These are phyloP conservation scores for Phataginus tricuspis DNA, from an alignment of 2,797 vertebrate genomes.

Conservation along the genomic window DNA sequence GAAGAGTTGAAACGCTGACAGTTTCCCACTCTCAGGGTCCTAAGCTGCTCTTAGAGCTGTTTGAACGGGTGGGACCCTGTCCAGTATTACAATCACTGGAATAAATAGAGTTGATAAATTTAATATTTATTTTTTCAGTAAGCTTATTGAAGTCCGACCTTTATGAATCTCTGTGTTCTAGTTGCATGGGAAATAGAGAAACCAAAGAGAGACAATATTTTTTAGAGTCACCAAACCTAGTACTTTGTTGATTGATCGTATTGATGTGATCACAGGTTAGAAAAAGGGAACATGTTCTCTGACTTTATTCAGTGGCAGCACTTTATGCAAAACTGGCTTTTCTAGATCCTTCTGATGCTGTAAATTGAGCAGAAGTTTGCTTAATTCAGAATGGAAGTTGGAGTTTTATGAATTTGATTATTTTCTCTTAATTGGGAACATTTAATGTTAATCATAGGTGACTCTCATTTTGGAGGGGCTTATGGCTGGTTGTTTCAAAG, in stretches of 20 bases:
- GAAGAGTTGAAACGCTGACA: background rate
- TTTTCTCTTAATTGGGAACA: slow-evolving; percentile 47
- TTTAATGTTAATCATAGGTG: slow-evolving; percentile 40
- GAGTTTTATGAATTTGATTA: slow-evolving; percentile 22
- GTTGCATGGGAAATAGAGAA: background rate
- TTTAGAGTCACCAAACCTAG: background rate
- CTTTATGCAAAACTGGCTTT: background rate
- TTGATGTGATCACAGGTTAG: background rate
- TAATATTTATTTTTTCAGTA: background rate
- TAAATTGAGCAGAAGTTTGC: background rate
- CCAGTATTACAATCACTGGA: background rate
- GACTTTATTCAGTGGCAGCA: background rate
- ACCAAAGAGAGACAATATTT: background rate
- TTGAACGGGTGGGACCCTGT: background rate
- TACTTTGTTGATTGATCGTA: background rate
- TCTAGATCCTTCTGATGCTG: background rate
- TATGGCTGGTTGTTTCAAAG: slow-evolving; percentile 46
- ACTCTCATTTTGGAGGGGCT: slow-evolving; percentile 32
- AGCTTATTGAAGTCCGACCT: background rate
- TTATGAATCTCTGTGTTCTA: background rate
- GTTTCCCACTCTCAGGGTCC: background rate
- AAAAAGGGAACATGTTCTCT: background rate
- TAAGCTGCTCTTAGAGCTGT: background rate
- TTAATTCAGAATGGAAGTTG: slow-evolving; percentile 19
- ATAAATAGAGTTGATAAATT: background rate